Percentiles rank a stretch among this genome's conserved stretches.
Conservation (phyloP, 2,113 vertebrate genomes). For the Galeopterus variegatus region DNA sequence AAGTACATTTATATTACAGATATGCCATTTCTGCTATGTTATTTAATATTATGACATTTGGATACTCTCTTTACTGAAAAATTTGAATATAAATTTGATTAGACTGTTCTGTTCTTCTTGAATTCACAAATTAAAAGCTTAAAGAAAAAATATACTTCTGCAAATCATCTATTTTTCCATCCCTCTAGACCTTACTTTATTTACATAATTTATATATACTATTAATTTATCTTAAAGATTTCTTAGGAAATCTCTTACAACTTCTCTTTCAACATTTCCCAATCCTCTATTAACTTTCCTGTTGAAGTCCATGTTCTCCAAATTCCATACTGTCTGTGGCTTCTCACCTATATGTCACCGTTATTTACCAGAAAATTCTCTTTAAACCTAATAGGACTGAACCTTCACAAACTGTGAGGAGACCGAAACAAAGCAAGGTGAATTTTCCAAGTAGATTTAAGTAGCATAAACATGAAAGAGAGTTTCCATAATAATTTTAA, state of each 20-base stretch:
- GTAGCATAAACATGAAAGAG: neutral
- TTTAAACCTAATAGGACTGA: neutral
- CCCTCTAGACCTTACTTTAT: neutral
- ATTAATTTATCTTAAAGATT: neutral
- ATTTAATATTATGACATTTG: constrained; percentile 21
- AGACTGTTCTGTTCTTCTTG: neutral
- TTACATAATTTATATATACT: neutral
- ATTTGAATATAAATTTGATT: neutral
- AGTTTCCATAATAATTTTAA: neutral
- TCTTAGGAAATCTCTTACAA: neutral
- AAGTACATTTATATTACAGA: neutral
- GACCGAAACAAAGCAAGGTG: neutral
- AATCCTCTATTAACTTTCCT: neutral
- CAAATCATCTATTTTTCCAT: neutral
- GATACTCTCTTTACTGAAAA: neutral
- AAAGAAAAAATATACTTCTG: neutral
- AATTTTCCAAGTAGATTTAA: neutral
- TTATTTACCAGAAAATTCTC: neutral
- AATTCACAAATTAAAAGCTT: constrained; percentile 51
- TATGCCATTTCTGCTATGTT: neutral
- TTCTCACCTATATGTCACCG: neutral
- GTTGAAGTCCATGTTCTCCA: neutral
- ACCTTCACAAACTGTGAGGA: neutral
- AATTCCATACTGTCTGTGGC: neutral
- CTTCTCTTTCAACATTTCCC: neutral